These are phyloP conservation scores for Sarcophaga rosellei DNA, from an alignment of 2,888 invertebrate species.

Conservation along the genomic window DNA sequence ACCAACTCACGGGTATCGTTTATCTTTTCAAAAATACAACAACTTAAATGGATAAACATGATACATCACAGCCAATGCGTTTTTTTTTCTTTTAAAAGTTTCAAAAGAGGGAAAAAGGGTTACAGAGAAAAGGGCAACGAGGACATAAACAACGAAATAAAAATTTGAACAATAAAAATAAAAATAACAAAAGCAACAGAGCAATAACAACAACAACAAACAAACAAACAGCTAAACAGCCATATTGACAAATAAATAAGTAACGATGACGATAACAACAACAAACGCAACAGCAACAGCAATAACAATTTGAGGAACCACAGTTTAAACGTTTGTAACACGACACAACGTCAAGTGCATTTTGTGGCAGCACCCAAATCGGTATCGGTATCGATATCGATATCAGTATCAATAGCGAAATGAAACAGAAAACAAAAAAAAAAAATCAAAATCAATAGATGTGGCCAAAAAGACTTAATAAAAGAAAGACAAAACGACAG, in stretches of 20 bases:
- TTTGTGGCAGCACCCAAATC: conserved; percentile 53
- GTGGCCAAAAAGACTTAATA: conserved; percentile 1
- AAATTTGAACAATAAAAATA: background rate
- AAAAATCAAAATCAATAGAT: conserved; percentile 6
- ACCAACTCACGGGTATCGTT: conserved; percentile 48
- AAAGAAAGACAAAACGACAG: conserved; percentile 8
- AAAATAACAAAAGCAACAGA: no score
- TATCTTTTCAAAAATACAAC: conserved; percentile 57
- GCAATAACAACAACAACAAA: background rate
- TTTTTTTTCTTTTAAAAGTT: background rate
- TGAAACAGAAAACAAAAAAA: background rate
- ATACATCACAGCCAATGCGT: conserved; percentile 50
- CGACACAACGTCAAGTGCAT: conserved; percentile 60
- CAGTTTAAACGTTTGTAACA: conserved; percentile 58
- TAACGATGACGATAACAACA: conserved; percentile 24
- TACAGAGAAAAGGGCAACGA: background rate
- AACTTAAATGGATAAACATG: conserved; percentile 51
- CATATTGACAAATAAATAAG: conserved; percentile 31
- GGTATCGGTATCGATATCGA: conserved; percentile 1
- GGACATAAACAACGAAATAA: background rate
- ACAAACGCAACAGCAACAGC: no score
- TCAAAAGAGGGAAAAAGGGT: background rate
- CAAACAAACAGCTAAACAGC: conserved; percentile 23
- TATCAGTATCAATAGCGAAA: conserved; percentile 34
- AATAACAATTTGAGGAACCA: conserved; percentile 39